Conservation (phyloP, 1,140 invertebrate genomes). For the Triops longicaudatus region DNA sequence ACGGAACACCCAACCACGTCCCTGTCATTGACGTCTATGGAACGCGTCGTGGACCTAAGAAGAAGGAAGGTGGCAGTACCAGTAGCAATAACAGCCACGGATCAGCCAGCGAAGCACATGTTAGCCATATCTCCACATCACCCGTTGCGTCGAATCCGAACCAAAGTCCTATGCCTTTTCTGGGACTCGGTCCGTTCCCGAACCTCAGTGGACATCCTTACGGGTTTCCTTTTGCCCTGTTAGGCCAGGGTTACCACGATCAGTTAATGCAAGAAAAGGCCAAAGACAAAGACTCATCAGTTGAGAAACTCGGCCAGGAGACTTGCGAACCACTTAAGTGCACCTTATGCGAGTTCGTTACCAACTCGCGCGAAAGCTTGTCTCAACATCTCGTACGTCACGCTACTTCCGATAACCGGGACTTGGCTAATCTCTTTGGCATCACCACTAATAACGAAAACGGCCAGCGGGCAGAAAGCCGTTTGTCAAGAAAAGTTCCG, state of each 20-base stretch:
- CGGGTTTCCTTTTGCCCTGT: slow-evolving; percentile 23
- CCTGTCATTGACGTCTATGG: slow-evolving; percentile 86
- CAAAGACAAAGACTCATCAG: slow-evolving; percentile 32
- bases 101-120: slow-evolving; percentile 16
- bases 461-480: slow-evolving; percentile 8
- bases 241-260: slow-evolving; percentile 16
- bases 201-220: slow-evolving; percentile 27
- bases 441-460: slow-evolving; percentile 1
- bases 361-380: slow-evolving; percentile 38
- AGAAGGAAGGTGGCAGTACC: slow-evolving; percentile 36
- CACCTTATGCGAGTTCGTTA: slow-evolving; percentile 41
- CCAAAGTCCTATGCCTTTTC: slow-evolving; percentile 32
- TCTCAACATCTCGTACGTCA: slow-evolving; percentile 42
- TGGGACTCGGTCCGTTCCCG: slow-evolving; percentile 30
- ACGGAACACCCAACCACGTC: slow-evolving; percentile 74
- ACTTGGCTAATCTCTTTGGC: slow-evolving; percentile 35
- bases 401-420: slow-evolving; percentile 37
- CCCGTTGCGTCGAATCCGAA: slow-evolving; percentile 27
- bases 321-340: slow-evolving; percentile 36
- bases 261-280: slow-evolving; percentile 28
- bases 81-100: slow-evolving; percentile 24
- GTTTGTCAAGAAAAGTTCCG: slow-evolving; percentile 25
- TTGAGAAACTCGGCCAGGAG: background rate
- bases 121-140: slow-evolving; percentile 15
- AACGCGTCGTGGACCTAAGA: slow-evolving; percentile 64